A percentile compares a stretch with the other conserved stretches of the same genome.
These are phyloP conservation scores for Tympanuchus pallidicinctus DNA, from an alignment of 2,113 vertebrate species.

Conservation along the genomic window DNA sequence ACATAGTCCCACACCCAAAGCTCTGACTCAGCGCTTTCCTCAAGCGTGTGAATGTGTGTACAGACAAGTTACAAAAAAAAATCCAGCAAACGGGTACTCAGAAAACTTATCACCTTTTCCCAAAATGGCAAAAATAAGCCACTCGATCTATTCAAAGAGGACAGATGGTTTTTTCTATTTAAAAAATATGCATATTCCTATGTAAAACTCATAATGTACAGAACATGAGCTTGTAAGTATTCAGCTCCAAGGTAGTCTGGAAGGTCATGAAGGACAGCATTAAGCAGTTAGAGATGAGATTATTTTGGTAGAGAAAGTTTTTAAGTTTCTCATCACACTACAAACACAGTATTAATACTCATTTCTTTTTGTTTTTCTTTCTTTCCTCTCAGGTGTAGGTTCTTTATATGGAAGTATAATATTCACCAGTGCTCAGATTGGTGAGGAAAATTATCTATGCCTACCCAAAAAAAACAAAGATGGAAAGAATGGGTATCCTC, in stretches of 20 bases:
- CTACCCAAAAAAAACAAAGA: neutral
- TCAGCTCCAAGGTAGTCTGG: neutral
- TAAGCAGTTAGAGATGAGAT: neutral
- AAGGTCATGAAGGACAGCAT: neutral
- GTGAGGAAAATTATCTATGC: neutral
- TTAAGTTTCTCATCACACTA: neutral
- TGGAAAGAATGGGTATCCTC: rapidly evolving
- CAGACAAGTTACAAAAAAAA: neutral
- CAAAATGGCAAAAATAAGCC: neutral
- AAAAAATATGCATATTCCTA: neutral
- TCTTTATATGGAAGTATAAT: neutral
- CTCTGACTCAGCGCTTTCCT: neutral
- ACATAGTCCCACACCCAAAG: neutral
- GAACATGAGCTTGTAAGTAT: neutral
- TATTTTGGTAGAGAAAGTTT: neutral
- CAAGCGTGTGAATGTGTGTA: neutral
- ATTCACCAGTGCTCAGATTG: neutral
- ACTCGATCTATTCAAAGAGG: neutral
- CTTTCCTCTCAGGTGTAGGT: neutral
- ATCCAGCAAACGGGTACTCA: neutral
- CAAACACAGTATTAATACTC: rapidly evolving
- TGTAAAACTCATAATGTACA: neutral
- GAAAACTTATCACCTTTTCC: neutral
- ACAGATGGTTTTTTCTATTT: neutral
- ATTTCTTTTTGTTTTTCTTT: neutral